Evolutionary conservation across 2,888 invertebrate genomes (phyloP), one percentile per base, ranked within the genome.

Genomic region (Rotaria macrura): DNA sequence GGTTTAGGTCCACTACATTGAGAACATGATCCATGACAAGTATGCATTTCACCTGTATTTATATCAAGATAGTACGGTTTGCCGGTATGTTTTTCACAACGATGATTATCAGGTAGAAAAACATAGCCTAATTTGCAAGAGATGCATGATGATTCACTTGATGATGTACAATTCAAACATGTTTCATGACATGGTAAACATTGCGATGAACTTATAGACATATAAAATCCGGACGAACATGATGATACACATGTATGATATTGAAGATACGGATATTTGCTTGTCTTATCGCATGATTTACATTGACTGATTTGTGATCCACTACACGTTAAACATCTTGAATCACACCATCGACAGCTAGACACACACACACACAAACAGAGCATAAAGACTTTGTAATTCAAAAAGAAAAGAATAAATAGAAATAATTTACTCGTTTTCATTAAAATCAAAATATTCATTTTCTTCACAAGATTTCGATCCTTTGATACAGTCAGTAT

Each of bases 261-360:
- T 79, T 79, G 79, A 40, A 79, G 40, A 79, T 79, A 79, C 43
- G 43, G 43, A 79, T 79, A 79, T 79, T 79, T 43, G 25, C 23
- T n/a, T 25, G 25, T 79, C 25, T 79, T 40, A 79, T 79, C 43
- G n/a, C 79, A 79, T 10, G 43, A 43, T 40, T 25, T 79, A 79
- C 79, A 79, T 79, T 79, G 79, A 79, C n/a, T n/a, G 0, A 25
- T 9, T 79, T 20, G 25, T n/a, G 79, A 14, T 3, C 79, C 79
- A 79, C 43, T 43, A n/a, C 79, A 79, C 10, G 79, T 79, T 79
- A 79, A 40, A 79, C 79, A 79, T 43, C 79, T 25, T 25, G n/a
- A n/a, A 79, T 79, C 43, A 43, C 79, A 79, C 79, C 79, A 79
- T 25, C 43, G 79, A n/a, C 79, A 79, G 14, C 79, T 79, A 79